phyloP scores from a whole-genome alignment of 92 coral and sea anemone genomes.

The Porites evermanni region DNA sequence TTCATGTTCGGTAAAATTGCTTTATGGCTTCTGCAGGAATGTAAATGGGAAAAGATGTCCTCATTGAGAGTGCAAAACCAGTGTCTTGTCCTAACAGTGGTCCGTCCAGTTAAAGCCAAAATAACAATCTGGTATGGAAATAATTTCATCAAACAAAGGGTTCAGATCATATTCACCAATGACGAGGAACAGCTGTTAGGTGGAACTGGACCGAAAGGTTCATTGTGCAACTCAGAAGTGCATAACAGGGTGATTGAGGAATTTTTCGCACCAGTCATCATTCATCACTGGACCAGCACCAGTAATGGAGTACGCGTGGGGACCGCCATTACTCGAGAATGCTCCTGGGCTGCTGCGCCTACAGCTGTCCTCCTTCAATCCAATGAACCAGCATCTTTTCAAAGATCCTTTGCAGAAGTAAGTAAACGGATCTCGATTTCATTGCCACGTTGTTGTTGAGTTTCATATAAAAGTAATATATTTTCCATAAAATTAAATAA shows the following conservation, averaged over 20 bases:
- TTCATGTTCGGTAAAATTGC: constrained; percentile 8
- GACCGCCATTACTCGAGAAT: not conserved
- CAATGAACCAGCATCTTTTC: not conserved
- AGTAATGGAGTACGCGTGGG: not conserved
- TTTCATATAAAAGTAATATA: no score
- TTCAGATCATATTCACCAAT: not conserved
- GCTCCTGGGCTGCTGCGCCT: not conserved
- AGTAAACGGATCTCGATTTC: no score
- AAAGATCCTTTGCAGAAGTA: no score
- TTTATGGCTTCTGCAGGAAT: constrained; percentile 1
- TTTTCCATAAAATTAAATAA: no score
- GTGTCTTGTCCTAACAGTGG: not conserved
- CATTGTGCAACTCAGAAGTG: not conserved
- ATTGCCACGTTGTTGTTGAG: no score
- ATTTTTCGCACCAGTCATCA: not conserved
- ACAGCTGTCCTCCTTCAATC: not conserved
- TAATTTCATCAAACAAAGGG: not conserved
- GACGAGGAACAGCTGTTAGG: no score
- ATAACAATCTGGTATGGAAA: not conserved
- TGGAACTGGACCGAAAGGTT: not conserved
- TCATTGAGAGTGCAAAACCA: not conserved
- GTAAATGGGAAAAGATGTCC: not conserved
- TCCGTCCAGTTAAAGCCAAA: constrained; percentile 2
- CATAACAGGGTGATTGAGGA: not conserved
- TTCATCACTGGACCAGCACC: not conserved